A percentile compares a stretch with the other conserved stretches of the same genome.
These are phyloP conservation scores for Leuciscus waleckii DNA, from an alignment of 2,797 vertebrate species.

Conservation along the genomic window DNA sequence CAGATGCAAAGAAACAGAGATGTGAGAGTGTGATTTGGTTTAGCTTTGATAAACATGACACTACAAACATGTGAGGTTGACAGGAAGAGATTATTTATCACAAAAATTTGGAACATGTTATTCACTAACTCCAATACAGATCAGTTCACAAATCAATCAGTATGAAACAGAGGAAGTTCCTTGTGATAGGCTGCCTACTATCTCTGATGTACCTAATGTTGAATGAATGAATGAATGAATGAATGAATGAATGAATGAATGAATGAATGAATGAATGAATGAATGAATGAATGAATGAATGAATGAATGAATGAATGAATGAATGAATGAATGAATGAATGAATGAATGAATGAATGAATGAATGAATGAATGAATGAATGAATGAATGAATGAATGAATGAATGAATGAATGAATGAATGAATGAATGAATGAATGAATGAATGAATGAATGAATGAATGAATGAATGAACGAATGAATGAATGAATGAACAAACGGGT, in stretches of 20 bases:
- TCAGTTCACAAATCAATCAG: not conserved
- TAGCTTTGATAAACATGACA: slow-evolving; percentile 38
- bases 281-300: no score
- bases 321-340: no score
- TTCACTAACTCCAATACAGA: not conserved
- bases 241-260: no score
- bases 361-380: not conserved
- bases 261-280: no score
- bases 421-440: not conserved
- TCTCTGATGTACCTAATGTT: no score
- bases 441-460: no score
- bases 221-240: not conserved
- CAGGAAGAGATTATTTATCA: slow-evolving; percentile 27
- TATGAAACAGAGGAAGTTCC: not conserved
- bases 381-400: not conserved
- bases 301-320: no score
- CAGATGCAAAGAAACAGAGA: slow-evolving; percentile 26
- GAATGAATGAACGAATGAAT: no score
- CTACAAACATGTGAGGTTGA: slow-evolving; percentile 34
- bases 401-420: not conserved
- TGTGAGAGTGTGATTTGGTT: slow-evolving; percentile 35
- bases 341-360: no score
- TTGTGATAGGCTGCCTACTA: not conserved
- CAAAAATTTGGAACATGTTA: slow-evolving; percentile 24
- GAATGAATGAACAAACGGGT: not conserved